These are phyloP conservation scores for Dromiciops gliroides DNA, from an alignment of 2,113 vertebrate species.

Conservation along the genomic window DNA sequence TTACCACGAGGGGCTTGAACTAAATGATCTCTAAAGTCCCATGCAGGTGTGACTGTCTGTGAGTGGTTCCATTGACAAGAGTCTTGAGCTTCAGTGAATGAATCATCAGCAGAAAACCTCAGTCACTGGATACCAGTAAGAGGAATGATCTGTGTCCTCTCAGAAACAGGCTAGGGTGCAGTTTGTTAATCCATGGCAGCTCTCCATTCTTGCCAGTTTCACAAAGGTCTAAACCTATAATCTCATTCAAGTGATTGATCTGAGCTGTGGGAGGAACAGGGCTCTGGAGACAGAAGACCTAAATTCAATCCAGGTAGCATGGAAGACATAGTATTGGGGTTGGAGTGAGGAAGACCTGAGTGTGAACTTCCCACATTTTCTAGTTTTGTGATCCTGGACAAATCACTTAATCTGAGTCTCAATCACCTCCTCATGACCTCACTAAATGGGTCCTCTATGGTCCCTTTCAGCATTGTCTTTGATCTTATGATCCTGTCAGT, in stretches of 20 bases:
- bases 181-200: neutral
- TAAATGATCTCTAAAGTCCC: neutral
- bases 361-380: neutral
- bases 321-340: neutral
- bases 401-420: neutral
- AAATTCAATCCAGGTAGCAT: too few species aligned
- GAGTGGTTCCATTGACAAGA: neutral
- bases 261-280: neutral
- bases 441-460: neutral
- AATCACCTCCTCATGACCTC: neutral
- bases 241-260: neutral
- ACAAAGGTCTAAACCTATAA: neutral
- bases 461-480: neutral
- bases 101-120: neutral
- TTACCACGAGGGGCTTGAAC: neutral
- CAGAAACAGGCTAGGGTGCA: neutral
- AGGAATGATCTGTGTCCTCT: neutral
- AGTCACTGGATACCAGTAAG: neutral
- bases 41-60: neutral
- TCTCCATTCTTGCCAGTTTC: neutral
- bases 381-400: neutral
- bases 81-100: neutral
- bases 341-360: neutral
- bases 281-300: neutral
- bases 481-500: neutral